A percentile compares a stretch with the other conserved stretches of the same genome.
These are phyloP conservation scores for Bettongia penicillata DNA, from an alignment of 2,113 vertebrate genomes.

Conservation along the genomic window DNA sequence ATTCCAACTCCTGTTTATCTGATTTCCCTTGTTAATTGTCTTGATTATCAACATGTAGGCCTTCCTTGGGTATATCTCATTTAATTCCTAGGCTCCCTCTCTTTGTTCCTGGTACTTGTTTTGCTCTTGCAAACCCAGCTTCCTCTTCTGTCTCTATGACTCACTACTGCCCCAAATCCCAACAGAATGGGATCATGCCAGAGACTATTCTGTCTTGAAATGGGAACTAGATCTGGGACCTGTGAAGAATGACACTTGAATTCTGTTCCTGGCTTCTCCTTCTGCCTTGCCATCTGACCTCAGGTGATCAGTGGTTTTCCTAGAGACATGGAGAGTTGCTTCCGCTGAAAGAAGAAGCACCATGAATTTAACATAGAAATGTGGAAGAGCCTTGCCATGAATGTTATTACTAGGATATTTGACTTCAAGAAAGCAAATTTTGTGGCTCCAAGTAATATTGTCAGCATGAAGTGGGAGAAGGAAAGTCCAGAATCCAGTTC, in stretches of 20 bases:
- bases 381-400: not conserved
- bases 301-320: not conserved
- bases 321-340: not conserved
- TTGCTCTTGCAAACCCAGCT: not conserved
- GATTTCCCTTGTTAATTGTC: not conserved
- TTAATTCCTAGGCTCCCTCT: not conserved
- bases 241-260: not conserved
- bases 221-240: not conserved
- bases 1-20: not conserved
- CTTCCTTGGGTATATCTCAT: not conserved
- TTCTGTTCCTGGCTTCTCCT: not conserved
- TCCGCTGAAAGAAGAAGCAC: not conserved
- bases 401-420: slow-evolving; percentile 20
- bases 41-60: not conserved
- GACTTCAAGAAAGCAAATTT: slow-evolving; percentile 39
- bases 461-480: slow-evolving; percentile 26
- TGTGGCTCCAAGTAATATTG: slow-evolving; percentile 26
- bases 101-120: not conserved
- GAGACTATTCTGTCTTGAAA: not conserved
- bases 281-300: not conserved
- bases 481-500: slow-evolving; percentile 33
- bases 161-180: not conserved
- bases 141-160: not conserved
- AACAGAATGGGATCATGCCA: not conserved
- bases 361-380: not conserved